A percentile compares a stretch with the other conserved stretches of the same genome.
Conservation (phyloP, 2,888 invertebrate species). For the Octonoba sinensis region DNA sequence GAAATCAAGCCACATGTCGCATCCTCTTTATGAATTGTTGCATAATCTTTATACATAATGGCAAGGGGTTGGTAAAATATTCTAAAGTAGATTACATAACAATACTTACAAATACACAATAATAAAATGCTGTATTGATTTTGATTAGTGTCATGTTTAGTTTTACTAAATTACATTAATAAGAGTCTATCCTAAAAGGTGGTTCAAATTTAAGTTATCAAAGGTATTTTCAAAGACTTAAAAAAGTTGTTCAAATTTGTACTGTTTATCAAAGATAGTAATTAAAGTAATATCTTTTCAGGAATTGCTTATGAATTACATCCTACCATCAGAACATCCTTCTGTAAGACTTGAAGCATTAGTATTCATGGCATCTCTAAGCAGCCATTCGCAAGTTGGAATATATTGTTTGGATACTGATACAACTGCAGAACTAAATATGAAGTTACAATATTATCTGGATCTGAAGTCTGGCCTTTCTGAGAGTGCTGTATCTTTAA, state of each 20-base stretch:
- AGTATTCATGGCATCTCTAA: conserved; percentile 19
- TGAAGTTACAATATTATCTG: conserved; percentile 2
- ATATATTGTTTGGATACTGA: conserved; percentile 2
- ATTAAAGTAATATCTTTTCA: background rate
- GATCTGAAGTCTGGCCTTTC: conserved; percentile 18
- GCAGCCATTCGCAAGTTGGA: conserved; percentile 18
- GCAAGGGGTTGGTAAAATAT: too few species aligned
- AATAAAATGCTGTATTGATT: too few species aligned
- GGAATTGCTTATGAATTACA: conserved; percentile 4
- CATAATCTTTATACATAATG: too few species aligned
- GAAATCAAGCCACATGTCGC: too few species aligned
- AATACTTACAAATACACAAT: too few species aligned
- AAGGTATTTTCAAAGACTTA: background rate
- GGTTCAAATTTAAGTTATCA: too few species aligned
- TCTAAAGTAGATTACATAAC: too few species aligned
- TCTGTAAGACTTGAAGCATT: conserved; percentile 21
- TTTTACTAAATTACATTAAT: too few species aligned
- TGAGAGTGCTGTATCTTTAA: conserved; percentile 20
- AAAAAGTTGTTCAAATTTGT: too few species aligned
- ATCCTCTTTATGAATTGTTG: too few species aligned
- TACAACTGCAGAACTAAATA: background rate
- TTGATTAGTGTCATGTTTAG: too few species aligned
- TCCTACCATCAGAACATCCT: conserved; percentile 17
- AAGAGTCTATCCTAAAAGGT: too few species aligned
- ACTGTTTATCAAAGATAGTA: background rate